Percentiles rank a stretch among this genome's conserved stretches.
phyloP scores from a whole-genome alignment of 2,113 vertebrate genomes.

The Vimba vimba region DNA sequence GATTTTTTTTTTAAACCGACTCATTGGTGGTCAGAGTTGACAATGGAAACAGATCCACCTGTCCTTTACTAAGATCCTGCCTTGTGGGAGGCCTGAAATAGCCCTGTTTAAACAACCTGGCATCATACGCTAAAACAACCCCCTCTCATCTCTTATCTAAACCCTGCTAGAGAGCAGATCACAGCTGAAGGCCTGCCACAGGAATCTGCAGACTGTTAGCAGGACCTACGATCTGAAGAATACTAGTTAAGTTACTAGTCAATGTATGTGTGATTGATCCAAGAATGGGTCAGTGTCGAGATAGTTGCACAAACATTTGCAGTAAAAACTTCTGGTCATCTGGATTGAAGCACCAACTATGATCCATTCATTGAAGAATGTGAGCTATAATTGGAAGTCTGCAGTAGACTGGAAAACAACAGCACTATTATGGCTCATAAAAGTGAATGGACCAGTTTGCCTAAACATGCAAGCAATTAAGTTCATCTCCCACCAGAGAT shows the following conservation, averaged over 20 bases:
- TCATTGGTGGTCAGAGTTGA: constrained; percentile 32
- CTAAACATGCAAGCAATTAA: neutral
- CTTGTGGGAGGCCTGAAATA: constrained; percentile 51
- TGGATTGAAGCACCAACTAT: neutral
- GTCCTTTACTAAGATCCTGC: constrained; percentile 43
- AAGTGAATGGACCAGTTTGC: neutral
- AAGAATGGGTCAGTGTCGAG: neutral
- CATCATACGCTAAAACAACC: constrained; percentile 22
- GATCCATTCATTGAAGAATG: neutral
- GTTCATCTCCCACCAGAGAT: constrained; percentile 24
- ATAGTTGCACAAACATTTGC: neutral
- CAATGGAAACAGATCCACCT: constrained; percentile 51
- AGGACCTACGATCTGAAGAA: neutral
- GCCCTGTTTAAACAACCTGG: constrained; percentile 32
- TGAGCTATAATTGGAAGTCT: neutral
- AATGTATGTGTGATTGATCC: too few species aligned
- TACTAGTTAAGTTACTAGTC: too few species aligned
- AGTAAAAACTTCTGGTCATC: neutral
- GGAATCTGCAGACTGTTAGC: neutral
- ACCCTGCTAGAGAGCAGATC: constrained; percentile 3
- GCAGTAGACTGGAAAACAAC: neutral
- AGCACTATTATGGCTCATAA: constrained; percentile 2
- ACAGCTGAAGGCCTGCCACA: neutral
- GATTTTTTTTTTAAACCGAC: neutral
- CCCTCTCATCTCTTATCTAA: constrained; percentile 47